Base-by-base conservation (phyloP, 2,113 vertebrate species). In the Vombatus ursinus region DNA sequence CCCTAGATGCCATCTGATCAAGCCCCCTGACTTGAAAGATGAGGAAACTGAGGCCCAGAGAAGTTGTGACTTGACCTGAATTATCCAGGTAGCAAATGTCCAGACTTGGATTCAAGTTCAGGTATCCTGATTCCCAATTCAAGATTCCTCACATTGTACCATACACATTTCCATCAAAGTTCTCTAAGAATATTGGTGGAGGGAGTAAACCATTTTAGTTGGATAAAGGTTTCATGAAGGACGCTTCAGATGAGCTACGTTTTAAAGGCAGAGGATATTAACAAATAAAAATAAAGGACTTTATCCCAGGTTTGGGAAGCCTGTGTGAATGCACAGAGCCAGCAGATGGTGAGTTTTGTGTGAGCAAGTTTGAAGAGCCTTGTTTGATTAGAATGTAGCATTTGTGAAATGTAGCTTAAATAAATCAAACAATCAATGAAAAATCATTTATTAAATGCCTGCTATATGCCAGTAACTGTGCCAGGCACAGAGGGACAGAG, bases 241-340 rank as follows among this genome's bases (percentile, higher is more conserved):
- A 84, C 2, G 0, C 16, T 44, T 0, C 1, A 44, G 19, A 8
- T 44, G 68, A 44, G 1, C 37, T 44, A 84, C 0, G 68, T 22
- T 84, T 84, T 14, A 23, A 23, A 84, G 37, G 37, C 31, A 77
- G 61, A 77, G 61, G n/a, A 84, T 84, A 19, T 44, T 22, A n/a
- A 22, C 2, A 44, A 37, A 1, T 77, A 77, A n/a, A 77, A 77
- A 61, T 77, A n/a, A n/a, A 77, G 37, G 37, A n/a, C 61, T 77
- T 77, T 31, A n/a, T 19, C 5, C 19, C n/a, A 84, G 37, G 28
- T 68, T 37, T 37, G 31, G 6, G 68, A 84, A 1, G 19, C 19
- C 16, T 84, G n/a, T 22, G 11, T 84, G n/a, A 44, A 22, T 84
- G n/a, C 6, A 22, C 14, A 19, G 19, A 44, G 6, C 6, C 19